Conservation (phyloP, 2,888 invertebrate genomes). For the Tenthredo livida region DNA sequence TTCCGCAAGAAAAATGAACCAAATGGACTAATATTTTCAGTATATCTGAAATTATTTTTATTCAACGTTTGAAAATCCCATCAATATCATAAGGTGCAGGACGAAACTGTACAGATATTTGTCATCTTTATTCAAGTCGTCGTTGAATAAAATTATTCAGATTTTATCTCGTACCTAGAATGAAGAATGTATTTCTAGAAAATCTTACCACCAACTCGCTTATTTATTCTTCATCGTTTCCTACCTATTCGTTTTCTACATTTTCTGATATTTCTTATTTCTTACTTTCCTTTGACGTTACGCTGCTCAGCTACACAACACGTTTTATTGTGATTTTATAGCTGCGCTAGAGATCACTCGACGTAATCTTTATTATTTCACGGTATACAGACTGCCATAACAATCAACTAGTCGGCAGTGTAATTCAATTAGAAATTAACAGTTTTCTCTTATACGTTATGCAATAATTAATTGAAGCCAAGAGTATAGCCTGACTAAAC, state of each 20-base stretch:
- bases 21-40: neutral
- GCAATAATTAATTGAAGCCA: neutral
- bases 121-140: slow-evolving; percentile 33
- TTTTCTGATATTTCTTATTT: neutral
- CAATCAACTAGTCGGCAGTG: neutral
- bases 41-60: slow-evolving; percentile 35
- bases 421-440: neutral
- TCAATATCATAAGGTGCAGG: neutral
- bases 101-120: neutral
- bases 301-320: neutral
- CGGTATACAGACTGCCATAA: neutral
- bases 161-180: slow-evolving; percentile 2
- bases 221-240: slow-evolving; percentile 11
- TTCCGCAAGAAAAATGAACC: neutral
- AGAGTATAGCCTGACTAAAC: neutral
- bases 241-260: neutral
- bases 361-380: neutral
- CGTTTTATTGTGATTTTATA: neutral
- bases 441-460: neutral
- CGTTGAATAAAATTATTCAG: slow-evolving; percentile 23
- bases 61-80: neutral
- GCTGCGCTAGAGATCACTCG: neutral
- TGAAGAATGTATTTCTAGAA: neutral
- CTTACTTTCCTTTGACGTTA: neutral
- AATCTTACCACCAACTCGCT: slow-evolving; percentile 9